These are phyloP conservation scores for Polypterus senegalus DNA, from an alignment of 2,113 vertebrate genomes.

Conservation along the genomic window DNA sequence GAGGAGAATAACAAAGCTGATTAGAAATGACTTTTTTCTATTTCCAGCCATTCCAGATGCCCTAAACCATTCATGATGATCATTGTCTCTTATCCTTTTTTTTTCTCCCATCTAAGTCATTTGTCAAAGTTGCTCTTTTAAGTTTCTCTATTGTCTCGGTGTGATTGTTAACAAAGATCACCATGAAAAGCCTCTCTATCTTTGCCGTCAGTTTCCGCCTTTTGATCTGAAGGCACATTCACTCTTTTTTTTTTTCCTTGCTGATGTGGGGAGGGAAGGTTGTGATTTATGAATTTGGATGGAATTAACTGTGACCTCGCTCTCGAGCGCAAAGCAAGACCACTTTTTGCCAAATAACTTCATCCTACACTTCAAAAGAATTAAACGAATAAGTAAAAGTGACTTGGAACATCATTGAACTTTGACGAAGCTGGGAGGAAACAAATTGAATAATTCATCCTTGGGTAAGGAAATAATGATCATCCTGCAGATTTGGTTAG, in stretches of 20 bases:
- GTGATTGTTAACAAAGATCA: not conserved
- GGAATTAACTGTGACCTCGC: conserved; percentile 32
- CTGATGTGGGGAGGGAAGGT: conserved; percentile 7
- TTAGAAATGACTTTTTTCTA: no score
- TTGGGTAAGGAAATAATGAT: conserved; percentile 58
- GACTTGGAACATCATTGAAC: conserved; percentile 36
- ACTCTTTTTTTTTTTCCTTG: not conserved
- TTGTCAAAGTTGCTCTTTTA: conserved; percentile 1
- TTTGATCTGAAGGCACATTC: conserved; percentile 1
- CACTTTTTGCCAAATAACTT: conserved; percentile 31
- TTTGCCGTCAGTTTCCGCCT: not conserved
- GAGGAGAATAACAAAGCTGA: no score
- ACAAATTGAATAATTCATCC: conserved; percentile 55
- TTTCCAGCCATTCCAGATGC: no score
- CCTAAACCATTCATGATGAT: no score
- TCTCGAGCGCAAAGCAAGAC: conserved; percentile 23
- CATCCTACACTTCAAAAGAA: conserved; percentile 34
- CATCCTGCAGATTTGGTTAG: conserved; percentile 59
- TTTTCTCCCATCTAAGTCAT: not conserved
- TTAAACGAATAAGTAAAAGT: conserved; percentile 47
- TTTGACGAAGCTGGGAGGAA: conserved; percentile 45
- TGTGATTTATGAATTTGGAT: conserved; percentile 35
- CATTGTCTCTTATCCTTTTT: no score
- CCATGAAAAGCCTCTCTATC: not conserved
- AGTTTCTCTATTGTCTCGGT: not conserved